Conservation (phyloP, 2,888 invertebrate genomes). For the Lamproptera curius region DNA sequence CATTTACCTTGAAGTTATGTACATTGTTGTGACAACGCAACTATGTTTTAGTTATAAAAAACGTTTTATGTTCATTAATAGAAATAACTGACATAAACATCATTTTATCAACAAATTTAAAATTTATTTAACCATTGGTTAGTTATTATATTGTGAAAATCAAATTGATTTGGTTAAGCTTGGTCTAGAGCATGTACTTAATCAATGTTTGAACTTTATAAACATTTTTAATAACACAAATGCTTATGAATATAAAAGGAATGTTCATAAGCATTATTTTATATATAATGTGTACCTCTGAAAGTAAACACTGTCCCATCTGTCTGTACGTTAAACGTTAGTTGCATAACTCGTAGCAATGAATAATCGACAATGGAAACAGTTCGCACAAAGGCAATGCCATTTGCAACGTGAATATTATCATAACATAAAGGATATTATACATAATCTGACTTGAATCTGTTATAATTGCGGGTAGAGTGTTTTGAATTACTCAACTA, state of each 20-base stretch:
- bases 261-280: neutral
- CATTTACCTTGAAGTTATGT: too few relatives aligned
- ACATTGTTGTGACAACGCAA: too few relatives aligned
- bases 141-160: neutral
- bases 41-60: too few relatives aligned
- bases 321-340: neutral
- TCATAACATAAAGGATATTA: conserved; percentile 13
- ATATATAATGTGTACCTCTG: neutral
- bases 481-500: too few relatives aligned
- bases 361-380: conserved; percentile 16
- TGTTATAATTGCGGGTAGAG: too few relatives aligned
- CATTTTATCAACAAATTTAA: neutral
- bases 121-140: neutral
- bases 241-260: neutral
- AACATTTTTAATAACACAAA: neutral
- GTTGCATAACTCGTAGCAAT: conserved; percentile 5
- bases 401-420: conserved; percentile 1
- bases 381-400: conserved; percentile 6
- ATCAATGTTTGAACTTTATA: neutral
- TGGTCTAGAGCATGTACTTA: neutral
- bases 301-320: conserved; percentile 7
- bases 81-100: neutral
- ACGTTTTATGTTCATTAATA: too few relatives aligned
- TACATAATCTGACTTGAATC: too few relatives aligned
- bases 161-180: neutral